A percentile compares a stretch with the other conserved stretches of the same genome.
Conservation (phyloP, 1,140 invertebrate species). For the Bombus confusus region DNA sequence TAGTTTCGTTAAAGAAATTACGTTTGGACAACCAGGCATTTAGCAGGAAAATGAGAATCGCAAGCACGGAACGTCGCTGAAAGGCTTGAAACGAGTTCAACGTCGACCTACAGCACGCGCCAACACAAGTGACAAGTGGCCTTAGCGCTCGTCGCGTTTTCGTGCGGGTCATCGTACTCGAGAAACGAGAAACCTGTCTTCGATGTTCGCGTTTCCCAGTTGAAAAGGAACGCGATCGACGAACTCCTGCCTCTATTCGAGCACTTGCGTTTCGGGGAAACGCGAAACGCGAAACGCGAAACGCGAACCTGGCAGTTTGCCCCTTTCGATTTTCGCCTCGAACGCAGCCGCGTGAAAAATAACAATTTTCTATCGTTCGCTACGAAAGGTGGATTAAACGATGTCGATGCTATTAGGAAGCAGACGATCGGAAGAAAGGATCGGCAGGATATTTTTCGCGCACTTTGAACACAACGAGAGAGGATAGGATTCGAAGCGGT, state of each 20-base stretch:
- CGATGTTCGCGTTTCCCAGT: not conserved
- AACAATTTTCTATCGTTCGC: not conserved
- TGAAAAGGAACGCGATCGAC: not conserved
- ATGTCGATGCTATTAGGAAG: too few species aligned
- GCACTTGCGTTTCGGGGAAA: not conserved
- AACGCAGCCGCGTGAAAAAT: not conserved
- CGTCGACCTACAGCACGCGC: not conserved
- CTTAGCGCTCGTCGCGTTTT: constrained; percentile 9
- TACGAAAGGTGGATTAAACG: accelerated
- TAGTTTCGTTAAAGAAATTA: not conserved
- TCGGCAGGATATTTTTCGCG: not conserved
- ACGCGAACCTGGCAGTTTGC: not conserved
- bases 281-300: too few species aligned
- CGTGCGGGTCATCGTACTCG: constrained; percentile 22
- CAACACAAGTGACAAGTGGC: constrained; percentile 5
- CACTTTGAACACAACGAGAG: accelerated
- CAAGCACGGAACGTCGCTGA: too few species aligned
- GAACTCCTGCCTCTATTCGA: not conserved
- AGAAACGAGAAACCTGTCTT: constrained; percentile 9
- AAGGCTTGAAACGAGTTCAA: not conserved
- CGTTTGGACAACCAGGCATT: not conserved
- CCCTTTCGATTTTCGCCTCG: not conserved
- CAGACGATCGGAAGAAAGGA: not conserved
- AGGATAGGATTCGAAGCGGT: not conserved
- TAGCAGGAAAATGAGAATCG: not conserved